A percentile compares a stretch with the other conserved stretches of the same genome.
Conservation (phyloP, 2,888 invertebrate species). For the Polyommatus icarus region DNA sequence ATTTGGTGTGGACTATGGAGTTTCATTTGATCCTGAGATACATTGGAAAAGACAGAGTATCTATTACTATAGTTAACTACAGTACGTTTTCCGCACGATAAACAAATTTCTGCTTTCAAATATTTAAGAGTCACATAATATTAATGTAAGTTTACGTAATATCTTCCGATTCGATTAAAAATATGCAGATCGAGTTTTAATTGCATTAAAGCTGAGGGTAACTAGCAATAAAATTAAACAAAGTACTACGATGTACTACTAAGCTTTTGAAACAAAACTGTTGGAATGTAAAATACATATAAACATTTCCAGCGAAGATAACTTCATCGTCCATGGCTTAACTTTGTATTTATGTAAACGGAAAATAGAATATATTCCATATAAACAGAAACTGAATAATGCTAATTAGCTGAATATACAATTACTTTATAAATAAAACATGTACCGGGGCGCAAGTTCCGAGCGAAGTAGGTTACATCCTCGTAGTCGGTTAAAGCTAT, state of each 20-base stretch:
- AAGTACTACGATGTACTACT: background rate
- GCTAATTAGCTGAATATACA: conserved; percentile 11
- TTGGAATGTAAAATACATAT: background rate
- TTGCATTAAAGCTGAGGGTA: too few species aligned
- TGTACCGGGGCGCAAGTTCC: background rate
- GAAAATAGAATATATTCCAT: conserved; percentile 1
- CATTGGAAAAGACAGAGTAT: too few species aligned
- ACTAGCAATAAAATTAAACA: too few species aligned
- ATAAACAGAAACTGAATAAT: conserved; percentile 12
- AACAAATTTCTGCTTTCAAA: too few species aligned
- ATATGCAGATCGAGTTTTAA: too few species aligned
- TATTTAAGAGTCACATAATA: too few species aligned
- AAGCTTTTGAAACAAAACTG: background rate
- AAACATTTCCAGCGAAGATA: background rate
- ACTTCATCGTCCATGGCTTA: background rate
- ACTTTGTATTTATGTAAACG: conserved; percentile 3
- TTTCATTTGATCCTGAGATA: too few species aligned
- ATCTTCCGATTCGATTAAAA: too few species aligned
- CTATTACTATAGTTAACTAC: too few species aligned
- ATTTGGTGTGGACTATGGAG: too few species aligned
- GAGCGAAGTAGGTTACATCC: background rate
- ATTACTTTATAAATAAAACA: conserved; percentile 15
- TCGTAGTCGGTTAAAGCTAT: background rate
- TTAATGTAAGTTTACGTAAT: too few species aligned
- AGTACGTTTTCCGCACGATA: too few species aligned